Percentiles rank a stretch among this genome's conserved stretches.
Evolutionary conservation across 2,113 vertebrate genomes (phyloP).

Genomic region (Perca schrenkii): DNA sequence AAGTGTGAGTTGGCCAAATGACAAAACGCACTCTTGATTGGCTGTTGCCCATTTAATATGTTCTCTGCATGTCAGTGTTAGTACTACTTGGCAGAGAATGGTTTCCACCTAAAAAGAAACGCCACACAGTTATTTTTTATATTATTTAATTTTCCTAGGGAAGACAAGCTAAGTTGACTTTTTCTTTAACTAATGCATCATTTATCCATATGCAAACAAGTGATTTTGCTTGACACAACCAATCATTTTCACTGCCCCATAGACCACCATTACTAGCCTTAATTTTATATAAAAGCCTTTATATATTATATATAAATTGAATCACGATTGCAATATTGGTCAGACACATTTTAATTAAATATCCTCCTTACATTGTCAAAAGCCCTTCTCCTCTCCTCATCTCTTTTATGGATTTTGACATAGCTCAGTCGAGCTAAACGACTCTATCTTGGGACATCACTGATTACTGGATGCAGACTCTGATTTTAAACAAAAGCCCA

Average conservation of each 20-base stretch:
- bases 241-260: neutral
- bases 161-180: no score
- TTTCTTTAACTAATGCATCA: neutral
- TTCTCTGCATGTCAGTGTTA: no score
- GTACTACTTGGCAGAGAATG: no score
- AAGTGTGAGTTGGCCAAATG: neutral
- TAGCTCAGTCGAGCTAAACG: conserved; percentile 4
- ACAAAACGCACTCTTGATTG: neutral
- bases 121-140: neutral
- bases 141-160: no score
- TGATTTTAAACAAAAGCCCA: conserved; percentile 34
- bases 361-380: neutral
- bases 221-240: neutral
- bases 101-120: neutral
- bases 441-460: conserved; percentile 13
- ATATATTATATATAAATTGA: neutral
- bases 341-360: neutral
- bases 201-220: neutral
- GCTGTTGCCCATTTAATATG: neutral
- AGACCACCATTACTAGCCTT: neutral
- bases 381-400: neutral
- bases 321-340: neutral
- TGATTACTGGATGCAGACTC: conserved; percentile 17
- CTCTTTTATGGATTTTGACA: conserved; percentile 21
- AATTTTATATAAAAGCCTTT: neutral